A percentile compares a stretch with the other conserved stretches of the same genome.
phyloP scores from a whole-genome alignment of 2,797 vertebrate genomes.

The Clarias platycephalus region DNA sequence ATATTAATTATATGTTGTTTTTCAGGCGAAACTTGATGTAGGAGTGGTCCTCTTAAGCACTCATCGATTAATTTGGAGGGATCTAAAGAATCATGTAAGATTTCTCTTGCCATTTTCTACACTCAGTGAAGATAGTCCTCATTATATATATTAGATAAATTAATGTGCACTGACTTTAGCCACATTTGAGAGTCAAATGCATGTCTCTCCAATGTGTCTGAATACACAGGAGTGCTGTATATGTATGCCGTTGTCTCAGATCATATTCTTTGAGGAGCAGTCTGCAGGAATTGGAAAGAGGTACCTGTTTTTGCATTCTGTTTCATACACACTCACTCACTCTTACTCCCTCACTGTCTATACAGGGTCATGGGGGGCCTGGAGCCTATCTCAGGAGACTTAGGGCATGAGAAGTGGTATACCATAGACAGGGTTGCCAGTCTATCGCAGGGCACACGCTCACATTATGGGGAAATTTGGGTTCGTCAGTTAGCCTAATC shows the following conservation, averaged over 20 bases:
- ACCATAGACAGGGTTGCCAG: no score
- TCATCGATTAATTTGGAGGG: slow-evolving; percentile 93
- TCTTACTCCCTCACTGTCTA: no score
- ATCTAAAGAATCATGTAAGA: slow-evolving; percentile 91
- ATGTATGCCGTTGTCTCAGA: slow-evolving; percentile 85
- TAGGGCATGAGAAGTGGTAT: no score
- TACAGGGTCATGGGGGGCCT: no score
- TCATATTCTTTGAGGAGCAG: slow-evolving; percentile 94
- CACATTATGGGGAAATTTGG: no score
- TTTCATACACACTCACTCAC: neutral
- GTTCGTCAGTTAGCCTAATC: no score
- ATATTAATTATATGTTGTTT: neutral
- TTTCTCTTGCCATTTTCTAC: neutral
- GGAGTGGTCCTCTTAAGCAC: slow-evolving; percentile 89
- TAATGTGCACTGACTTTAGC: neutral
- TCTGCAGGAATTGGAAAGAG: slow-evolving; percentile 96
- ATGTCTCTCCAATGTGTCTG: neutral
- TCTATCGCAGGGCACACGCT: no score
- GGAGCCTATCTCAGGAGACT: no score
- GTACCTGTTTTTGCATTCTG: slow-evolving; percentile 65
- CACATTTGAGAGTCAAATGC: slow-evolving; percentile 1
- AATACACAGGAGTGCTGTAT: slow-evolving; percentile 88
- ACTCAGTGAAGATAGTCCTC: neutral
- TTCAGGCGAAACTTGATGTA: slow-evolving; percentile 85
- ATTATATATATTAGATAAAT: neutral